Evolutionary conservation across 2,113 vertebrate species (phyloP).

Genomic region (Rhea americana): DNA sequence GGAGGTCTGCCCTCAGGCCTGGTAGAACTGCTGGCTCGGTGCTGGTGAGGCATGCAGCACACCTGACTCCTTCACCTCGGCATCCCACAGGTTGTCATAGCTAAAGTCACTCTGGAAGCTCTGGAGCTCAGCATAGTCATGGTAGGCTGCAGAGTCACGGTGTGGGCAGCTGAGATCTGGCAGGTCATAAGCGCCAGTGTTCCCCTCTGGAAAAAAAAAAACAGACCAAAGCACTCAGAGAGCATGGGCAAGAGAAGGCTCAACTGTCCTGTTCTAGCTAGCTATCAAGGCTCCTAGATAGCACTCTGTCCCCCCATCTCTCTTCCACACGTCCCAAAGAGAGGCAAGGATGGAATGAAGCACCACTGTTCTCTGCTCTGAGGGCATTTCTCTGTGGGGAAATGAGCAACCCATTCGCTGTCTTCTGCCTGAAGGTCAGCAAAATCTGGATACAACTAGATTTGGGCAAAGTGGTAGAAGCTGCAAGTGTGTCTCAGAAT

Average conservation of each 20-base stretch:
- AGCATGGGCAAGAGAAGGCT: not conserved
- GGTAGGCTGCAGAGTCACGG: not conserved
- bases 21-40: not conserved
- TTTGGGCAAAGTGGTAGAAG: not conserved
- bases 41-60: not conserved
- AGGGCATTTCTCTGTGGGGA: too few relatives aligned
- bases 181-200: rapidly evolving
- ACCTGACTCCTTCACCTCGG: not conserved
- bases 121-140: conserved; percentile 69
- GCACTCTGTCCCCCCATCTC: too few relatives aligned
- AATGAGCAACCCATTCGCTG: rapidly evolving
- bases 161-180: rapidly evolving
- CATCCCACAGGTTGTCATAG: conserved; percentile 70
- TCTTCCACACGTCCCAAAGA: too few relatives aligned
- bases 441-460: not conserved
- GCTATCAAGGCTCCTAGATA: not conserved
- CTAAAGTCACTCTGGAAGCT: conserved; percentile 68
- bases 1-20: not conserved
- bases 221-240: not conserved
- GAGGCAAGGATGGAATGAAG: too few relatives aligned
- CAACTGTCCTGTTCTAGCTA: not conserved
- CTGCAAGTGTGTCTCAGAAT: rapidly evolving
- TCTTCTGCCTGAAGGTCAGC: not conserved
- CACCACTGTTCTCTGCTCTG: too few relatives aligned
- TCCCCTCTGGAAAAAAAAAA: not conserved